Evolutionary conservation across 2,797 vertebrate species (phyloP), one percentile per base, ranked within the genome.

Genomic region (Denticeps clupeoides): DNA sequence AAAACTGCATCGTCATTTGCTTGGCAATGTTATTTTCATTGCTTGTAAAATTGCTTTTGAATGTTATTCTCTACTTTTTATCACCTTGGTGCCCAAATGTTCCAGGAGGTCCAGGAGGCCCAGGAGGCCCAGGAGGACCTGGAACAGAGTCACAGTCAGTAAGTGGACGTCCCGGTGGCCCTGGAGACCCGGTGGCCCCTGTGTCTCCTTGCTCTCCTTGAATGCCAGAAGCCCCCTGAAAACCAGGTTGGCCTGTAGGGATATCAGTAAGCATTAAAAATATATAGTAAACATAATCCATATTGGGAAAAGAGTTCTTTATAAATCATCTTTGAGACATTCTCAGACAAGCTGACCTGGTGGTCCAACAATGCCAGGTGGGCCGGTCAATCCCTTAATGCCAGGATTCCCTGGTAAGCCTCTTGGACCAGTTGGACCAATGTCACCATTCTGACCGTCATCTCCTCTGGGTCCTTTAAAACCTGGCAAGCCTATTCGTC

Each of bases 391-490:
- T n/a, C n/a, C n/a, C n/a, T n/a, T n/a, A n/a, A n/a, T n/a, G n/a
- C n/a, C n/a, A n/a, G n/a, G n/a, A n/a, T n/a, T n/a, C 2, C 72
- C 74, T 47, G 21, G 52, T 1, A 0, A 45, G 1, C 71, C 73
- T n/a, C 61, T 53, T 38, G 15, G 31, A 24, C 77, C 77, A 29
- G 23, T 1, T 25, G 4, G 23, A 42, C 72, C 70, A 31, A 31
- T 58, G 3, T 27, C 27, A 3, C 55, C 7, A 42, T 21, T 47
- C 4, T 54, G 4, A 18, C 2, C 16, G 8, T 28, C 26, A 21
- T 69, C 59, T 38, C 74, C 77, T 25, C 29, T 55, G 1, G 3
- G 12, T 19, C 77, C 77, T 24, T 66, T 74, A 19, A 26, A 59
- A 3, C 75, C 77, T 29, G 9, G 49, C 2, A 3, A 6, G 33